A percentile compares a stretch with the other conserved stretches of the same genome.
phyloP scores from a whole-genome alignment of 2,797 vertebrate species.

The Hippoglossus hippoglossus region DNA sequence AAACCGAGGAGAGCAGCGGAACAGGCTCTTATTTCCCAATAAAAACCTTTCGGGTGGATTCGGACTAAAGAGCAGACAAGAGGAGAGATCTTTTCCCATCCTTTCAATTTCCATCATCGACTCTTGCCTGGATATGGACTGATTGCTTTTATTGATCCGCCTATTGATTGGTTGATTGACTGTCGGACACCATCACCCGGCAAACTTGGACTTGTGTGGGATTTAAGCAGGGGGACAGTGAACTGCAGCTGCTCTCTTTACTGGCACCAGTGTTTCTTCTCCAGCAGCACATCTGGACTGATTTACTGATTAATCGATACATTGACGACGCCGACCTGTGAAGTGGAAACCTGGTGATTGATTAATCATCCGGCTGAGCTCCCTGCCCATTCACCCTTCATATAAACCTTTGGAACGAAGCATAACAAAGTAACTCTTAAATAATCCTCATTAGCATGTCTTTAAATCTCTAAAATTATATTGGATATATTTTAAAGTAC shows the following conservation, averaged over 20 bases:
- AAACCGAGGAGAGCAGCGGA: conserved; percentile 6
- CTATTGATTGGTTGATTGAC: conserved; percentile 15
- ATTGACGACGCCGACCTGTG: neutral
- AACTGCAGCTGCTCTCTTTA: conserved; percentile 21
- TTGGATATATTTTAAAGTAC: neutral
- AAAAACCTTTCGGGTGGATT: conserved; percentile 5
- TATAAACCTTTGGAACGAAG: neutral
- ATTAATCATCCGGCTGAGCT: conserved; percentile 10
- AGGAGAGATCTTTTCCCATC: neutral
- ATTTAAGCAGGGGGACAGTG: conserved; percentile 3
- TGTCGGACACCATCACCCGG: conserved; percentile 3
- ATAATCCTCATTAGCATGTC: neutral
- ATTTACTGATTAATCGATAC: conserved; percentile 11
- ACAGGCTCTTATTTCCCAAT: neutral
- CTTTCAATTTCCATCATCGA: neutral
- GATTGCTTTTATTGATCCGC: conserved; percentile 19
- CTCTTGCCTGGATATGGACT: conserved; percentile 11
- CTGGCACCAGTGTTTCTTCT: neutral
- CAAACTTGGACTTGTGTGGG: conserved; percentile 46
- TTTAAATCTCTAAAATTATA: neutral
- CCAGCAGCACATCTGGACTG: conserved; percentile 16
- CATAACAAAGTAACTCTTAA: neutral
- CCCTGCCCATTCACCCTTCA: neutral
- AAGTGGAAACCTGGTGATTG: conserved; percentile 10
- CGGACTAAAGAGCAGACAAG: neutral